Conservation (phyloP, 2,113 vertebrate species). For the Chascanopsetta lugubris region DNA sequence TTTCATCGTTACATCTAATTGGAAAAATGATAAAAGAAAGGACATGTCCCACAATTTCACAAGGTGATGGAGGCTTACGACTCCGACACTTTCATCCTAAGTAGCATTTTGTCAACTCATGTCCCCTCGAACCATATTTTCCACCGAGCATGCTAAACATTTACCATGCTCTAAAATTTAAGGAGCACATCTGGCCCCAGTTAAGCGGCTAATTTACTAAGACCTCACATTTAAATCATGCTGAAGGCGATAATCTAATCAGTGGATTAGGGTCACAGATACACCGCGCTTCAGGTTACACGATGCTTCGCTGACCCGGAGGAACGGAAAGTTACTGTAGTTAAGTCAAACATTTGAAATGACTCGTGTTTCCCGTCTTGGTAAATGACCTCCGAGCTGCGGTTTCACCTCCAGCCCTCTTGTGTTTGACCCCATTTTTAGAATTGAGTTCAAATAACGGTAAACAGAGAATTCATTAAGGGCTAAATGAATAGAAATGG, state of each 20-base stretch:
- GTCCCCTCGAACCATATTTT: background rate
- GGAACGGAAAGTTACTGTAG: background rate
- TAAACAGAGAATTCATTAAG: background rate
- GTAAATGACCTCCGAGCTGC: background rate
- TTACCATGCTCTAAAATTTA: constrained; percentile 22
- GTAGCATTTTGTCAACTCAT: constrained; percentile 13
- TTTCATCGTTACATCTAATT: background rate
- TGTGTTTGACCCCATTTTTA: too few relatives aligned
- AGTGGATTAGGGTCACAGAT: background rate
- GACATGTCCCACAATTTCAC: background rate
- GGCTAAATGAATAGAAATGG: constrained; percentile 20
- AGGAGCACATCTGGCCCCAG: constrained; percentile 13
- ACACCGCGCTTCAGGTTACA: background rate
- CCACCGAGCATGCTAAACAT: constrained; percentile 20
- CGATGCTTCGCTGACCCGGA: background rate
- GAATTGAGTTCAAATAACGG: too few relatives aligned
- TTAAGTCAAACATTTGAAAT: background rate
- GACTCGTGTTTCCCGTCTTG: background rate
- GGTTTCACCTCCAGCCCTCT: background rate
- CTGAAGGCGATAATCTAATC: constrained; percentile 16
- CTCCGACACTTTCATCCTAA: background rate
- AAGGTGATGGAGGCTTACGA: background rate
- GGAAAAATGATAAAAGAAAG: background rate
- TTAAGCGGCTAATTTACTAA: constrained; percentile 27
- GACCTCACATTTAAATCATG: constrained; percentile 10